Conservation (phyloP, 64 coral and sea anemone species). For the Cladopsammia gracilis region DNA sequence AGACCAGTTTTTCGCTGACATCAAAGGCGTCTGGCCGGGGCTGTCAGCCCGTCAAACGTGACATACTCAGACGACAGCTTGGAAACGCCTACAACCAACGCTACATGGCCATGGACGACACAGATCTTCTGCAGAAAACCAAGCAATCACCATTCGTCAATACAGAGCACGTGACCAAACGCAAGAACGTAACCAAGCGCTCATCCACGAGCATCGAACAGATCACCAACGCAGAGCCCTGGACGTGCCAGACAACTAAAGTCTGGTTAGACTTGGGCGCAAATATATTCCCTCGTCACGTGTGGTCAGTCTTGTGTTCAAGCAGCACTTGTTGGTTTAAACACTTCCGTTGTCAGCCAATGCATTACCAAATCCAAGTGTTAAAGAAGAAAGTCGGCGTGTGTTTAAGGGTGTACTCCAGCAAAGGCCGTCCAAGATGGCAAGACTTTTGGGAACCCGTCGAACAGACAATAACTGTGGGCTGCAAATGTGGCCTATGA, state of each 20-base stretch:
- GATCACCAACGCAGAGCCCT: conserved; percentile 51
- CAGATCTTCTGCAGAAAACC: not conserved
- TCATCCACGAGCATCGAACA: conserved; percentile 17
- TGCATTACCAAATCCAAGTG: conserved; percentile 64
- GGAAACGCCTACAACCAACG: conserved; percentile 74
- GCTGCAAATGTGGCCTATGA: conserved; percentile 84
- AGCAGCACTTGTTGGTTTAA: conserved; percentile 65
- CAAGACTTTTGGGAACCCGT: conserved; percentile 82
- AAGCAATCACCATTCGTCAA: not conserved
- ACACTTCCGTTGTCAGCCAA: conserved; percentile 71
- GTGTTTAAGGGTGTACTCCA: conserved; percentile 55
- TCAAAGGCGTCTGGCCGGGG: not conserved
- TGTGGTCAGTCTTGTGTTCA: conserved; percentile 66
- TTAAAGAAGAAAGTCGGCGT: conserved; percentile 73
- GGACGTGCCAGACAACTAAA: conserved; percentile 82
- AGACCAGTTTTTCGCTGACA: not conserved
- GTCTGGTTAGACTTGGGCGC: conserved; percentile 61
- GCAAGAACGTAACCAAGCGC: conserved; percentile 33
- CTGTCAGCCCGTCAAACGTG: conserved; percentile 72
- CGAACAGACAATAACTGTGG: conserved; percentile 33
- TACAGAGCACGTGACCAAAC: conserved; percentile 14
- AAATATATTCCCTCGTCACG: conserved; percentile 70
- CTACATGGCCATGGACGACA: conserved; percentile 79
- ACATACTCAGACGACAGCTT: conserved; percentile 56
- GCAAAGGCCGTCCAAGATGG: conserved; percentile 60